These are phyloP conservation scores for Colostygia pectinataria DNA, from an alignment of 2,888 invertebrate genomes.

Conservation along the genomic window DNA sequence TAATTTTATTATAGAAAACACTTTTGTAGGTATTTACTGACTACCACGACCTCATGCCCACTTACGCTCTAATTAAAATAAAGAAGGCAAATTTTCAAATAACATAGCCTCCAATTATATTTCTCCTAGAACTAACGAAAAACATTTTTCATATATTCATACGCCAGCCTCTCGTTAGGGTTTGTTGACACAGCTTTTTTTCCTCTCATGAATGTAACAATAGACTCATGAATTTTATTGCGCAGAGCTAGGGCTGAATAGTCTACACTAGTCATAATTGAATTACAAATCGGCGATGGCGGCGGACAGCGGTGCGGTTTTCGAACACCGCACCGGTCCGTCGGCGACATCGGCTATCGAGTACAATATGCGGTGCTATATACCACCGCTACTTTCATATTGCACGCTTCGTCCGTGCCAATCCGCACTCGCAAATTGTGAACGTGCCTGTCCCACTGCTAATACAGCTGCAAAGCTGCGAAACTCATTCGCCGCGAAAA, in stretches of 20 bases:
- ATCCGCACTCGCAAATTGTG: slow-evolving; percentile 61
- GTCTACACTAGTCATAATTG: slow-evolving; percentile 50
- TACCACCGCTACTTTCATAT: slow-evolving; percentile 53
- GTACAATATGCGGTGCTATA: slow-evolving; percentile 46
- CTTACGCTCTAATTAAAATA: no score
- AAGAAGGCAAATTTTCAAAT: no score
- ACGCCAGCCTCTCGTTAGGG: slow-evolving; percentile 27
- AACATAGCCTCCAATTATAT: not conserved
- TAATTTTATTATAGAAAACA: no score
- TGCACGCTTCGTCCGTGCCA: slow-evolving; percentile 57
- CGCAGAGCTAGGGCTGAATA: slow-evolving; percentile 34
- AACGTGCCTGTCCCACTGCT: slow-evolving; percentile 53
- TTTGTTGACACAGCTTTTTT: slow-evolving; percentile 44
- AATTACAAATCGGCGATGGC: slow-evolving; percentile 45
- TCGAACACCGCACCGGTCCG: slow-evolving; percentile 35
- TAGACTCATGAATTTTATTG: slow-evolving; percentile 61
- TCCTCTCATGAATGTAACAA: slow-evolving; percentile 57
- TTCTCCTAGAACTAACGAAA: not conserved
- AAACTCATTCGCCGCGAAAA: slow-evolving; percentile 39
- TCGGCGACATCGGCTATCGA: slow-evolving; percentile 33
- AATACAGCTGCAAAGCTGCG: slow-evolving; percentile 45
- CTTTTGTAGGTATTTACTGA: no score
- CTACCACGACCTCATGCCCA: no score
- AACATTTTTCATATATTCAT: slow-evolving; percentile 15
- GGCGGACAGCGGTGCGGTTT: slow-evolving; percentile 34